Evolutionary conservation across 2,113 vertebrate species (phyloP).

Genomic region (Ceyx melanurus): DNA sequence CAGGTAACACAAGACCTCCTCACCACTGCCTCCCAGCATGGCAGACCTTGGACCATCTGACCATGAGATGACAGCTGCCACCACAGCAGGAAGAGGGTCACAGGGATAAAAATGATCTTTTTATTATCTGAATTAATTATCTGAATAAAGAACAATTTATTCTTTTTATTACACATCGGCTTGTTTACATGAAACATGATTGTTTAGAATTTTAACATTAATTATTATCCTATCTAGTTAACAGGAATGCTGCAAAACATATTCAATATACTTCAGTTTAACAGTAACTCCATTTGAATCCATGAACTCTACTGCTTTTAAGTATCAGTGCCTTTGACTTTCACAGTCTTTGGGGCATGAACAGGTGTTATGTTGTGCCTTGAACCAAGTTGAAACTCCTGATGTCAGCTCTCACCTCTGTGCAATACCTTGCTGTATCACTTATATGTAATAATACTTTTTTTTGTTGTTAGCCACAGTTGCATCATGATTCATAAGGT

Average conservation of each 20-base stretch:
- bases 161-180: not conserved
- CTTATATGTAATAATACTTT: not conserved
- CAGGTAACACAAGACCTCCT: not conserved
- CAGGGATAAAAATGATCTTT: not conserved
- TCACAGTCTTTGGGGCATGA: not conserved
- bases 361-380: not conserved
- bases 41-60: not conserved
- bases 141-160: not conserved
- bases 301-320: not conserved
- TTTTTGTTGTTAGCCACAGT: not conserved
- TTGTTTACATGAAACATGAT: not conserved
- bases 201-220: not conserved
- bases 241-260: not conserved
- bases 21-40: not conserved
- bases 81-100: not conserved
- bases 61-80: not conserved
- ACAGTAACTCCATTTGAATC: not conserved
- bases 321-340: not conserved
- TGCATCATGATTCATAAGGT: not conserved
- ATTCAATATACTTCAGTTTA: not conserved
- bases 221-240: not conserved
- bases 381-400: not conserved
- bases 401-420: not conserved
- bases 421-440: not conserved
- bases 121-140: too few relatives aligned